Base-by-base conservation (phyloP, 2,888 invertebrate species). In the Hanleya hanleyi region DNA sequence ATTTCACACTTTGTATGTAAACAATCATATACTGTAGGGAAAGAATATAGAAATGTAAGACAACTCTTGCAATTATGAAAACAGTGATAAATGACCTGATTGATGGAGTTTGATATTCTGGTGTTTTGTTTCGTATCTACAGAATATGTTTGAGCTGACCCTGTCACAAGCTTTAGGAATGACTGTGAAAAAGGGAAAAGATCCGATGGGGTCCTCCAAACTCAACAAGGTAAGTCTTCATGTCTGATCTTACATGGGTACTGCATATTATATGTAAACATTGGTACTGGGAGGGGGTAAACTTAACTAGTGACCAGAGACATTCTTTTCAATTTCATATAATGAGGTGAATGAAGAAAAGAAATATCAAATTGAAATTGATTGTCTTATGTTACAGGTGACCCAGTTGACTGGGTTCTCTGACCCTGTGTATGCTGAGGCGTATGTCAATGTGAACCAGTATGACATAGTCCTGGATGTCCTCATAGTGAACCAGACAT, bases 381-480 rank as follows among this genome's bases (percentile, higher is more conserved):
- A n/a, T n/a, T n/a, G n/a, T n/a, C n/a, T n/a, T n/a, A n/a, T n/a
- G n/a, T 67, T 67, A 1, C 79, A 91, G 91, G 91, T 97, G 78
- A 97, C 97, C 47, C 99, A 99, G 91, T 92, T 99, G 86, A 99
- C 99, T 3, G 99, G 99, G 18, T 99, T 99, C 92, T 98, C 98
- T 0, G 99, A 99, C 93, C 99, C 99, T 0, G 98, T 99, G 75
- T 99, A 99, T 91, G 97, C 99, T 0, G 99, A 99, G 92, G 99
- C 99, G n/a, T 97, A 99, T 88, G 99, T 99, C 1, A 95, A 99
- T 91, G 99, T 99, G 82, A 91, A 91, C 83, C 90, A 91, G 84
- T 98, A 98, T 92, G 99, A 99, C 90, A 98, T 99, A 84, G 98
- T 99, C 61, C 93, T 99, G 57, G 99, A 99, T 91, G 98, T 99